Evolutionary conservation across 2,888 invertebrate species (phyloP).

Genomic region (Polyploca ridens): DNA sequence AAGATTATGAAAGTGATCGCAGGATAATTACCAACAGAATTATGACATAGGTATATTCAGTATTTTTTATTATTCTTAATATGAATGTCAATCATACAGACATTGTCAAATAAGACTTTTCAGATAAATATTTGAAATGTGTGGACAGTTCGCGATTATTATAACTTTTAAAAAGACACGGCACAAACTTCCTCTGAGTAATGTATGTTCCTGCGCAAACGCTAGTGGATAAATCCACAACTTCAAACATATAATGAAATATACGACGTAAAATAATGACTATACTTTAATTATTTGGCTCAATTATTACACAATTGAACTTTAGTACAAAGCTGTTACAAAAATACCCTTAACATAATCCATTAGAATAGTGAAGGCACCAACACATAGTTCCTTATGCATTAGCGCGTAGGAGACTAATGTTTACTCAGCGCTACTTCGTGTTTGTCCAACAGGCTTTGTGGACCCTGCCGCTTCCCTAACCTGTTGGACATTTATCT

Average conservation of each 20-base stretch:
- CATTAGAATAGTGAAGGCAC: conserved; percentile 35
- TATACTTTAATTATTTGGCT: background rate
- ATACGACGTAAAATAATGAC: no score
- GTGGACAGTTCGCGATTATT: no score
- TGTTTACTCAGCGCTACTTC: conserved; percentile 69
- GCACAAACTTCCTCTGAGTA: no score
- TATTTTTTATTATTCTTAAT: background rate
- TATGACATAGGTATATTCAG: conserved; percentile 1
- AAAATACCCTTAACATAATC: conserved; percentile 25
- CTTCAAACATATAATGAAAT: no score
- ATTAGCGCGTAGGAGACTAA: conserved; percentile 67
- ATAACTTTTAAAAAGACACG: no score
- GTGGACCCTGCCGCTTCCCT: conserved; percentile 55
- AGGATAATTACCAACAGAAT: conserved; percentile 29
- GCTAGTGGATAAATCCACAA: no score
- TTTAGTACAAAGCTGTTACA: background rate
- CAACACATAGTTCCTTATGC: conserved; percentile 54
- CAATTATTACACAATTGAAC: background rate
- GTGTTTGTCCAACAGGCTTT: conserved; percentile 68
- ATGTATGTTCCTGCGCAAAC: no score
- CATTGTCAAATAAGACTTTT: no score
- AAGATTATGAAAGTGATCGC: conserved; percentile 44
- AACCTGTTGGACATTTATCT: conserved; percentile 60
- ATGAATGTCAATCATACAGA: background rate
- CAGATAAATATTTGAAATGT: no score